Evolutionary conservation across 37 sponge, comb jelly and placozoan species (phyloP), one percentile per base, ranked within the genome.

Genomic region (Aphrocallistes beatrix): DNA sequence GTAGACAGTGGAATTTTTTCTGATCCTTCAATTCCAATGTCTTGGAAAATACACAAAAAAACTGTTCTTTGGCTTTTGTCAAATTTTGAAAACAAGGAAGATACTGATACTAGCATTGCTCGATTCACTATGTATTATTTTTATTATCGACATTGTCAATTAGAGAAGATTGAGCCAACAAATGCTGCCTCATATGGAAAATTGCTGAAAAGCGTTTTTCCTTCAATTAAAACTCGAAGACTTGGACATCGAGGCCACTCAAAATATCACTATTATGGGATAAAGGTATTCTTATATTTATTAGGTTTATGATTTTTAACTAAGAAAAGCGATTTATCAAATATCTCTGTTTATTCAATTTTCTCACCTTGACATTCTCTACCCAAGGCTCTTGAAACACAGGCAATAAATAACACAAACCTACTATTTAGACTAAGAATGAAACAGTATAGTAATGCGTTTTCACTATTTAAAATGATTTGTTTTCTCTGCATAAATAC

Each of bases 121-220:
- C 84, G 99, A 23, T 89, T 90, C 82, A 89, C 91, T 0, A 86
- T 98, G 83, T 98, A 98, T 85, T 91, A 91, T 83, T 94, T 94
- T 87, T 98, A 98, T 92, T 85, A 94, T 82, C 86, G 94, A 39
- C 96, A 98, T 86, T 98, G 99, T 81, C 88, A 89, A 23, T 90
- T 88, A 16, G 91, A 86, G 84, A 94, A 92, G 50, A 87, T 98
- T 10, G 99, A 98, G 34, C 93, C 99, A 0, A 93, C 95, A 51
- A 98, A 98, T 90, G 99, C 99, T 50, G 99, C 99, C 37, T 93
- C 92, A 39, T 98, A 95, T 84, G 99, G 99, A 36, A 98, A 98
- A 86, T 89, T 98, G 37, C 95, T 98, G 1, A 92, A 96, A 21
- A 95, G 96, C 0, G 96, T 98, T n/a, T 98, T 98, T 75, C 89